Percentiles rank a stretch among this genome's conserved stretches.
phyloP scores from a whole-genome alignment of 1,140 invertebrate species.

The Euura saliciscinereae region DNA sequence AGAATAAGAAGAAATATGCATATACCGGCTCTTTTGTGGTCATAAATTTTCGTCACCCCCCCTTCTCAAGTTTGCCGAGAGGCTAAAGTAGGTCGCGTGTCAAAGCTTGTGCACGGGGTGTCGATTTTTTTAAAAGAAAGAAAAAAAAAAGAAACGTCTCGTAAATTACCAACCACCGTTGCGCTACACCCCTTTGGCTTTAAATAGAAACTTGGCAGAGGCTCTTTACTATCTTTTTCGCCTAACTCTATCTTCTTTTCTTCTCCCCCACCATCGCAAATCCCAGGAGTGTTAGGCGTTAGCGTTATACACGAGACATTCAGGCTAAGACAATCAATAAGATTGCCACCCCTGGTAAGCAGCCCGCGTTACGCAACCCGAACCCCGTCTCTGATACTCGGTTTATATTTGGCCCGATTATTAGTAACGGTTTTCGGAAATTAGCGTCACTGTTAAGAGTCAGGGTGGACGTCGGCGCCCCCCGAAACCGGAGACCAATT shows the following conservation, averaged over 20 bases:
- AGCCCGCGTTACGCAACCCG: neutral
- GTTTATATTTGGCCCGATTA: neutral
- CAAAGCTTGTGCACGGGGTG: slow-evolving; percentile 35
- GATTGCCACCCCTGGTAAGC: neutral
- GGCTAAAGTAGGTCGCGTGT: slow-evolving; percentile 56
- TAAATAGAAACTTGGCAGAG: slow-evolving; percentile 57
- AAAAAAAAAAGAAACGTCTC: neutral
- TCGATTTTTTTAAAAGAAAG: too few relatives aligned
- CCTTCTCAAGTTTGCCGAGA: too few relatives aligned
- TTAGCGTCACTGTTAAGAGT: neutral
- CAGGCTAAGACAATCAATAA: slow-evolving; percentile 7
- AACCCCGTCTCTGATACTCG: neutral
- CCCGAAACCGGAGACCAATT: neutral
- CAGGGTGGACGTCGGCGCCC: neutral
- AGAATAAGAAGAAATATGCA: too few relatives aligned
- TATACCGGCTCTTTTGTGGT: too few relatives aligned
- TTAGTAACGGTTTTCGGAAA: neutral
- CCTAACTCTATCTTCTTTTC: slow-evolving; percentile 12
- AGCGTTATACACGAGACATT: neutral
- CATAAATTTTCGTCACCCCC: too few relatives aligned
- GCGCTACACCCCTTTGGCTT: slow-evolving; percentile 38
- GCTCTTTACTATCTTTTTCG: slow-evolving; percentile 28
- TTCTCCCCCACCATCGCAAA: slow-evolving; percentile 7
- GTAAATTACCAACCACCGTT: slow-evolving; percentile 24
- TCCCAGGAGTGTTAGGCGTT: slow-evolving; percentile 3